Evolutionary conservation across 2,888 invertebrate genomes (phyloP).

Genomic region (Pseudococcus jackbeardsleyi): DNA sequence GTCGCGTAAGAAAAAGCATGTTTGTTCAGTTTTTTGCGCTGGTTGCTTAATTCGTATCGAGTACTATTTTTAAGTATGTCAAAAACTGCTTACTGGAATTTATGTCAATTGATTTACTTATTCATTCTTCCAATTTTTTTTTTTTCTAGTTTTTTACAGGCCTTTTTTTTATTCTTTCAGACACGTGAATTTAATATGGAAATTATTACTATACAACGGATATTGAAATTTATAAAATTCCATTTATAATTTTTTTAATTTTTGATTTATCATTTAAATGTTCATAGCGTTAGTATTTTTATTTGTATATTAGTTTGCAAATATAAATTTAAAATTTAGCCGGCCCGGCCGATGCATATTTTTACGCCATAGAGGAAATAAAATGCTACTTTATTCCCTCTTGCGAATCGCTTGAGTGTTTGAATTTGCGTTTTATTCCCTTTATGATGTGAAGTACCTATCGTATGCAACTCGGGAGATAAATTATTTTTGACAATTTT

Average conservation of each 20-base stretch:
- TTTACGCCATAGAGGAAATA: too few relatives aligned
- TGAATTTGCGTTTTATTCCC: too few relatives aligned
- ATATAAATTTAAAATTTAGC: slow-evolving; percentile 60
- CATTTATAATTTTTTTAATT: slow-evolving; percentile 55
- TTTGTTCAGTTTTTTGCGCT: slow-evolving; percentile 33
- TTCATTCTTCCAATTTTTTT: slow-evolving; percentile 59
- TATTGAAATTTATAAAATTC: slow-evolving; percentile 51
- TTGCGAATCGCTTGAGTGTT: too few relatives aligned
- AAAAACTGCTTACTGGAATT: slow-evolving; percentile 48
- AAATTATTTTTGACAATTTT: too few relatives aligned
- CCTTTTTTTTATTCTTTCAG: slow-evolving; percentile 28
- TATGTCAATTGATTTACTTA: slow-evolving; percentile 60
- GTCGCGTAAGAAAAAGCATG: slow-evolving; percentile 41
- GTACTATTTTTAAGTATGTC: slow-evolving; percentile 12
- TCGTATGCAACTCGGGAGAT: too few relatives aligned
- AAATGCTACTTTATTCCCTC: too few relatives aligned
- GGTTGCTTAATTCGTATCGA: slow-evolving; percentile 59
- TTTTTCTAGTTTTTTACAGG: slow-evolving; percentile 7
- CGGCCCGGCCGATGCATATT: not conserved
- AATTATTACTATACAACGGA: not conserved
- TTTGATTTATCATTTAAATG: slow-evolving; percentile 62
- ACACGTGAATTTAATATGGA: slow-evolving; percentile 33
- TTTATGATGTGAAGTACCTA: too few relatives aligned
- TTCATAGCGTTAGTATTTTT: slow-evolving; percentile 64
- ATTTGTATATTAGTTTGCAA: slow-evolving; percentile 64